Percentiles rank a stretch among this genome's conserved stretches.
phyloP scores from a whole-genome alignment of 2,113 vertebrate genomes.

The Hymenochirus boettgeri region DNA sequence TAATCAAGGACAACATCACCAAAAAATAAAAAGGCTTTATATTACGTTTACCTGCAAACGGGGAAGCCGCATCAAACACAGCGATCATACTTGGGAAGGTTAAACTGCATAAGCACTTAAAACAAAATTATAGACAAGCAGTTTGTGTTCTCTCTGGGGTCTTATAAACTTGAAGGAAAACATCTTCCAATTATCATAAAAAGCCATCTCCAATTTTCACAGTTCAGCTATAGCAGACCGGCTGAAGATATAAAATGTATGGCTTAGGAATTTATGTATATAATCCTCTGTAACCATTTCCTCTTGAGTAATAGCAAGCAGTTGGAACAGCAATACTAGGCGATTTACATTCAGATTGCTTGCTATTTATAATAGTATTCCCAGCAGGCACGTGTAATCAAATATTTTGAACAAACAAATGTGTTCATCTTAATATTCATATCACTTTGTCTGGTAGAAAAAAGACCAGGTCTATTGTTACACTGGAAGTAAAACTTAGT shows the following conservation, averaged over 20 bases:
- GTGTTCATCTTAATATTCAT: constrained; percentile 46
- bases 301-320: constrained; percentile 56
- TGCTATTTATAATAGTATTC: constrained; percentile 57
- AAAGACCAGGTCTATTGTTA: constrained; percentile 31
- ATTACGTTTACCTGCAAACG: constrained; percentile 27
- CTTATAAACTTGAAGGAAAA: constrained; percentile 62
- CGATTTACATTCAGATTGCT: constrained; percentile 60
- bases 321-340: constrained; percentile 53
- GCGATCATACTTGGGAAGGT: constrained; percentile 30
- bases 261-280: constrained; percentile 57
- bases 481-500: too few species aligned
- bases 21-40: constrained; percentile 19
- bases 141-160: constrained; percentile 57
- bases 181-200: constrained; percentile 67
- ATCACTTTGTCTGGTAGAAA: constrained; percentile 27
- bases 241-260: constrained; percentile 60
- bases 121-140: constrained; percentile 64
- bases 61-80: constrained; percentile 15
- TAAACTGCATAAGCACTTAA: constrained; percentile 60
- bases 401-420: constrained; percentile 59
- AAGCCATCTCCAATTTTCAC: constrained; percentile 61
- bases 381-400: constrained; percentile 50
- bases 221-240: constrained; percentile 62
- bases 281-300: constrained; percentile 57
- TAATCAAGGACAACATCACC: constrained; percentile 20